Base-by-base conservation (phyloP, 1,140 invertebrate species). In the Eumaeus atala region DNA sequence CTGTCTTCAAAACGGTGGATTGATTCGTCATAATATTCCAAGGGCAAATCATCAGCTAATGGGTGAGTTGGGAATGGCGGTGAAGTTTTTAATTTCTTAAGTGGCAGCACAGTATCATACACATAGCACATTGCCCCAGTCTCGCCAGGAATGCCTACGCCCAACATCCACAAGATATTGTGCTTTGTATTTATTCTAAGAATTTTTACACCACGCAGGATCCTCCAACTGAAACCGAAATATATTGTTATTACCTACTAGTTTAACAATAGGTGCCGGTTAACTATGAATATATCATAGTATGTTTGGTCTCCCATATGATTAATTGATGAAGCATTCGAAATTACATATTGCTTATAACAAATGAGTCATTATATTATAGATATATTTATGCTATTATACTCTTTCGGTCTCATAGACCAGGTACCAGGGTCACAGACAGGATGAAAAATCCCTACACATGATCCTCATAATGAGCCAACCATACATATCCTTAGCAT, bases 161-260 rank as follows among this genome's bases (percentile, higher is more conserved):
- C 96, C 62, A 90, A 80, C 9, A 98, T 92, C 90, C 94, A 99
- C 16, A 99, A 88, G 0, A 98, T 92, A 89, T 98, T 98, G 74
- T 97, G 93, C 76, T 97, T 96, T 10, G 94, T 96, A 78, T 99
- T 98, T 37, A 98, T 96, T 61, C 97, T 90, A 79, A 94, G 90
- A 65, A 99, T 93, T 92, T 92, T 92, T 6, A 95, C 75, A 16
- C 96, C 97, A 70, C 89, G 89, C 10, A 92, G 67, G 35, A 90
- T 89, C 62, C 94, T 90, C 89, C 91, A 95, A 59, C 87, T 88
- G 63, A 57, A 84, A 82, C 61, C 86, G 54, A 50, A 65, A 51
- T 51, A 37, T 37, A n/a, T 37, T 10, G 3, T 28, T 28, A 28
- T 28, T 28, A 28, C 21, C 21, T 28, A 28, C 21, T 28, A 28